Evolutionary conservation across 2,113 vertebrate genomes (phyloP).

Genomic region (Camelus dromedarius): DNA sequence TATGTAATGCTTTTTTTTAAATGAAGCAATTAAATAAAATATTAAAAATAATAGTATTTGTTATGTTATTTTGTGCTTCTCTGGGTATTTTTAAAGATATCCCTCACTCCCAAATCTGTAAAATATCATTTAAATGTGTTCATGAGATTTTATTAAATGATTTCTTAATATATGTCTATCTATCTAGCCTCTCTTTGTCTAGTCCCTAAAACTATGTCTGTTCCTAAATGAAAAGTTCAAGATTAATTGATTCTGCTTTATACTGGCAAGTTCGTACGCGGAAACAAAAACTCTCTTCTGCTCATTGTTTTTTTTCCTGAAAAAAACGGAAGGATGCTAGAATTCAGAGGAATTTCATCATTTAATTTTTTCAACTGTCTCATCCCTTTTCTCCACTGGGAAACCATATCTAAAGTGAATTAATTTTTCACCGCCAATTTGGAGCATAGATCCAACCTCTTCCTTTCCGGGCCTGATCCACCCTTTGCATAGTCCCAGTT

Average conservation of each 20-base stretch:
- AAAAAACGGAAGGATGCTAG: not conserved
- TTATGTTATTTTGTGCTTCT: not conserved
- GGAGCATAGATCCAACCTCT: not conserved
- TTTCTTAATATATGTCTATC: not conserved
- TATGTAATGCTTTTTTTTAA: not conserved
- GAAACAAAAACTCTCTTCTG: not conserved
- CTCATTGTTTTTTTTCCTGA: conserved; percentile 35
- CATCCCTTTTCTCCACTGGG: not conserved
- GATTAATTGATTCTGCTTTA: conserved; percentile 20
- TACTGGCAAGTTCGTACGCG: not conserved
- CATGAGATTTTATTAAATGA: not conserved
- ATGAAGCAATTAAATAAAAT: not conserved
- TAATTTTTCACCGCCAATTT: conserved; percentile 43
- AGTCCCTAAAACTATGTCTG: not conserved
- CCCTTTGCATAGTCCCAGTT: not conserved
- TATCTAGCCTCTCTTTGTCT: not conserved
- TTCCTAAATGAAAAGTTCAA: not conserved
- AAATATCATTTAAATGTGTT: not conserved
- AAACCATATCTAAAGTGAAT: conserved; percentile 50
- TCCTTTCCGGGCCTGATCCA: not conserved
- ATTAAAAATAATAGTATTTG: not conserved
- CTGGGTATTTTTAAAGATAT: not conserved
- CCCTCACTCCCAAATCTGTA: not conserved
- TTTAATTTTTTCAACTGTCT: conserved; percentile 8
- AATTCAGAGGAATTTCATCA: not conserved